Conservation (phyloP, 2,113 vertebrate species). For the Pteropus alecto region DNA sequence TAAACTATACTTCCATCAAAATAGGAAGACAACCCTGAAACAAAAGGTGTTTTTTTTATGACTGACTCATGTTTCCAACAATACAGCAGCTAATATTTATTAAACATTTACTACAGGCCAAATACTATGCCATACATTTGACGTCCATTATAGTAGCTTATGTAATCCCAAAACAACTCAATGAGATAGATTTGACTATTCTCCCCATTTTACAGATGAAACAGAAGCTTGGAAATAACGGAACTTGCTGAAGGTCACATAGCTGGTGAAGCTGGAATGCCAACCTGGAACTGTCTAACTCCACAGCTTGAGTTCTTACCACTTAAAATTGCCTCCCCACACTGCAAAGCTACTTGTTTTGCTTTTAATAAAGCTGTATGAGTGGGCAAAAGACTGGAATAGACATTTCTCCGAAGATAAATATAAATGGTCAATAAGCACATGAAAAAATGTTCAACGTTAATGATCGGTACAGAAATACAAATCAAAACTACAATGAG, state of each 20-base stretch:
- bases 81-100: not conserved
- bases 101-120: not conserved
- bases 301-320: not conserved
- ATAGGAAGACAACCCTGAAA: not conserved
- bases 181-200: not conserved
- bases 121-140: not conserved
- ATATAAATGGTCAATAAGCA: not conserved
- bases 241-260: not conserved
- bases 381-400: not conserved
- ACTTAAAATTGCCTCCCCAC: not conserved
- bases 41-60: constrained; percentile 2
- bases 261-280: not conserved
- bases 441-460: not conserved
- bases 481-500: not conserved
- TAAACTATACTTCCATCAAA: not conserved
- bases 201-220: constrained; percentile 8
- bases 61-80: not conserved
- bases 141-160: not conserved
- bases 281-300: not conserved
- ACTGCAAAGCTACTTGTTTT: not conserved
- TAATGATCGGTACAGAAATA: not conserved
- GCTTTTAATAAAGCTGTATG: not conserved
- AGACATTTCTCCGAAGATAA: not conserved
- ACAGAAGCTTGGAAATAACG: constrained; percentile 10
- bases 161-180: not conserved